phyloP scores from a whole-genome alignment of 2,797 vertebrate species.

The Tenualosa ilisha region DNA sequence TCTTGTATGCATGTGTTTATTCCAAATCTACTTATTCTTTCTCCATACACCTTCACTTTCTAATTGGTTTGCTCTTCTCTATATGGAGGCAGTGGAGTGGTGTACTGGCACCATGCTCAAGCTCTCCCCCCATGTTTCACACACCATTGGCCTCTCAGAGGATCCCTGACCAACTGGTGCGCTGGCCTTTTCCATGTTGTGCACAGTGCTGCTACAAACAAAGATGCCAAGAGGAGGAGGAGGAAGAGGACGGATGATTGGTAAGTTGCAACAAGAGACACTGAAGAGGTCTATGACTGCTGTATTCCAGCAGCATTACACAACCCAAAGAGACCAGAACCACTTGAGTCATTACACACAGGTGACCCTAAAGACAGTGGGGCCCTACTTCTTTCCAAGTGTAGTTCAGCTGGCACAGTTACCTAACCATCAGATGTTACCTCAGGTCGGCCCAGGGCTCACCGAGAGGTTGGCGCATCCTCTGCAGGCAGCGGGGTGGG shows the following conservation, averaged over 20 bases:
- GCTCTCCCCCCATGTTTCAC: background rate
- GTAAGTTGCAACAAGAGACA: background rate
- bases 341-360: background rate
- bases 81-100: background rate
- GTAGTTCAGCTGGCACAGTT: background rate
- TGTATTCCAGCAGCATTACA: background rate
- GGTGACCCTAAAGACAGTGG: background rate
- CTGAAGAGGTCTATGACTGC: background rate
- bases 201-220: background rate
- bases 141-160: background rate
- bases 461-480: background rate
- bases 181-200: slow-evolving; percentile 28
- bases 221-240: background rate
- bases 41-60: background rate
- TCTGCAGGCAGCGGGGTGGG: background rate
- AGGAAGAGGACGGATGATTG: background rate
- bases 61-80: background rate
- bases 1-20: background rate
- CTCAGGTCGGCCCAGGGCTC: background rate
- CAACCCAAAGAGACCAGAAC: background rate
- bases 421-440: background rate
- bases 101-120: slow-evolving; percentile 31
- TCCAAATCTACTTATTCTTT: background rate
- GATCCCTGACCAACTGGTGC: slow-evolving; percentile 25
- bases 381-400: background rate